Conservation (phyloP, 2,113 vertebrate genomes). For the Istiophorus platypterus region DNA sequence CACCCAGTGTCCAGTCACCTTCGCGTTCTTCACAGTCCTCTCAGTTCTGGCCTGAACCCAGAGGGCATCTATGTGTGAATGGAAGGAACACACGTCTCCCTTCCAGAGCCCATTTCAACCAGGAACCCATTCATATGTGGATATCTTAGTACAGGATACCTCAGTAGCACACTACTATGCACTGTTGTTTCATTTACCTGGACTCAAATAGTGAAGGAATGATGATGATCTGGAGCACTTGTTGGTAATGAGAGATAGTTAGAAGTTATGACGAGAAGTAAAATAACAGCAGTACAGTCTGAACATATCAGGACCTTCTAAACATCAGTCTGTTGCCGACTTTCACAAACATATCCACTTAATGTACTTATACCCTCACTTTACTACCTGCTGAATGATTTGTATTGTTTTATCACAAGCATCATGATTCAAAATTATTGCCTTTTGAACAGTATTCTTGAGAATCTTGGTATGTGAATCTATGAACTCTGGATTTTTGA, state of each 20-base stretch:
- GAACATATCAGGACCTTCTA: conserved; percentile 27
- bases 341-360: conserved; percentile 59
- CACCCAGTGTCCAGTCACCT: conserved; percentile 90
- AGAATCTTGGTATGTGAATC: conserved; percentile 63
- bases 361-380: conserved; percentile 58
- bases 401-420: conserved; percentile 54
- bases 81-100: neutral
- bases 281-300: neutral
- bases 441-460: conserved; percentile 67
- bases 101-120: conserved; percentile 23
- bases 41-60: conserved; percentile 93
- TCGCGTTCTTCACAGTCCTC: conserved; percentile 91
- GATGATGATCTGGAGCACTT: conserved; percentile 36
- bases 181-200: conserved; percentile 55
- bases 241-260: conserved; percentile 18
- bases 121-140: conserved; percentile 37
- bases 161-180: conserved; percentile 71
- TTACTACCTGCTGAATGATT: conserved; percentile 72
- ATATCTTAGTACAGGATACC: conserved; percentile 65
- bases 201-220: conserved; percentile 24
- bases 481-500: conserved; percentile 53
- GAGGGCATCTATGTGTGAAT: conserved; percentile 96
- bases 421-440: conserved; percentile 62
- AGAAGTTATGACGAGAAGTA: conserved; percentile 1
- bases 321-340: conserved; percentile 36